A percentile compares a stretch with the other conserved stretches of the same genome.
These are phyloP conservation scores for Brachypterus glaber DNA, from an alignment of 2,888 invertebrate species.

Conservation along the genomic window DNA sequence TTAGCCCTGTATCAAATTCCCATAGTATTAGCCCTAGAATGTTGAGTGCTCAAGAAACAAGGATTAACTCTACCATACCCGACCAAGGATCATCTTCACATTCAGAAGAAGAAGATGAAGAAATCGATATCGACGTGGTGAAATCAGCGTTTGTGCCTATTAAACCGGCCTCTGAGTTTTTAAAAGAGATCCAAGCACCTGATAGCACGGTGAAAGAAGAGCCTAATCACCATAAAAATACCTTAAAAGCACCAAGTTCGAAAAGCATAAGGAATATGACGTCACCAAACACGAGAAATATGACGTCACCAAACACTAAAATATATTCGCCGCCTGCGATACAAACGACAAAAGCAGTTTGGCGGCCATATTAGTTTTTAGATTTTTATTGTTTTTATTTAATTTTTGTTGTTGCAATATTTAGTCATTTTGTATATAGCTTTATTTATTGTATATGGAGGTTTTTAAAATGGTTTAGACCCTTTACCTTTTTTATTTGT, in stretches of 20 bases:
- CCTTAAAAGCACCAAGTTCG: constrained; percentile 51
- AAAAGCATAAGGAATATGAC: constrained; percentile 44
- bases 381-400: background rate
- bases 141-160: constrained; percentile 66
- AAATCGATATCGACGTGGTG: constrained; percentile 65
- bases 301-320: constrained; percentile 47
- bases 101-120: constrained; percentile 60
- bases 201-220: background rate
- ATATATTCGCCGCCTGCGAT: constrained; percentile 38
- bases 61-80: constrained; percentile 55
- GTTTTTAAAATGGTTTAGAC: background rate
- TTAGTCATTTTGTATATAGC: background rate
- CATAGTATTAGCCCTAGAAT: constrained; percentile 46
- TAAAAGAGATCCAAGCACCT: constrained; percentile 41
- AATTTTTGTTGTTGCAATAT: constrained; percentile 7
- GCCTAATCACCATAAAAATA: background rate
- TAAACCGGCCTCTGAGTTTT: constrained; percentile 48
- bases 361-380: constrained; percentile 59
- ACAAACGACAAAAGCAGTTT: constrained; percentile 56
- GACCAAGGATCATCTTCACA: constrained; percentile 50
- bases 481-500: background rate
- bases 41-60: constrained; percentile 42
- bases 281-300: constrained; percentile 25
- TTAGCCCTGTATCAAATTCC: constrained; percentile 49
- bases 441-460: background rate